These are phyloP conservation scores for Muschampia plurimacula DNA, from an alignment of 2,888 invertebrate species.

Conservation along the genomic window DNA sequence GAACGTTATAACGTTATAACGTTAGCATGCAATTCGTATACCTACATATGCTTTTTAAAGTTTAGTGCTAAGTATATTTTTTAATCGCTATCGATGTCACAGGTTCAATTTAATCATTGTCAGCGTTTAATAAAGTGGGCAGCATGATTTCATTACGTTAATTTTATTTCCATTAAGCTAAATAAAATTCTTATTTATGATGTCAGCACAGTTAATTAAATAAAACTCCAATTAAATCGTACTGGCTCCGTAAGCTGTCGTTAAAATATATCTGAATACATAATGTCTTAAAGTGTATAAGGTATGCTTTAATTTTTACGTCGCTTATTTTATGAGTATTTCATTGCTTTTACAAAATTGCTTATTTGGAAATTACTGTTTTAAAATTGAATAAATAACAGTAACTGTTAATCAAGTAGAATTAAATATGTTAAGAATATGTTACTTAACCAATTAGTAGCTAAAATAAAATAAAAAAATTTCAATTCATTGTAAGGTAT, in stretches of 20 bases:
- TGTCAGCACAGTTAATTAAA: conserved; percentile 12
- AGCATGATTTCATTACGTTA: conserved; percentile 31
- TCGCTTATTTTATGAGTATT: background rate
- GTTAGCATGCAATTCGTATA: too few relatives aligned
- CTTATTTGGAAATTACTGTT: too few relatives aligned
- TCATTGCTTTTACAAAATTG: too few relatives aligned
- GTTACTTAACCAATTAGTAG: too few relatives aligned
- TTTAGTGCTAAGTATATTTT: background rate
- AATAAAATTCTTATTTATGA: conserved; percentile 24
- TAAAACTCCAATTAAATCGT: conserved; percentile 17
- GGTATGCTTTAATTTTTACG: conserved; percentile 5
- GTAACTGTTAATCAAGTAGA: too few relatives aligned
- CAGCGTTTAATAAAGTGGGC: background rate
- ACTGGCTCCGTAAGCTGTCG: conserved; percentile 10
- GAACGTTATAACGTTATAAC: too few relatives aligned
- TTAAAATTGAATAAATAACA: too few relatives aligned
- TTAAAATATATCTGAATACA: conserved; percentile 8
- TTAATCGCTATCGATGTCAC: background rate
- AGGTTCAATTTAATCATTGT: background rate
- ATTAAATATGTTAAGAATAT: too few relatives aligned
- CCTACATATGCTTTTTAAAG: too few relatives aligned
- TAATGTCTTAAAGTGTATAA: background rate
- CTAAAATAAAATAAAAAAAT: too few relatives aligned
- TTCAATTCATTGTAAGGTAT: too few relatives aligned
- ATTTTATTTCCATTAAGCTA: conserved; percentile 3